A percentile compares a stretch with the other conserved stretches of the same genome.
phyloP scores from a whole-genome alignment of 2,113 vertebrate species.

The Cyanistes caeruleus region DNA sequence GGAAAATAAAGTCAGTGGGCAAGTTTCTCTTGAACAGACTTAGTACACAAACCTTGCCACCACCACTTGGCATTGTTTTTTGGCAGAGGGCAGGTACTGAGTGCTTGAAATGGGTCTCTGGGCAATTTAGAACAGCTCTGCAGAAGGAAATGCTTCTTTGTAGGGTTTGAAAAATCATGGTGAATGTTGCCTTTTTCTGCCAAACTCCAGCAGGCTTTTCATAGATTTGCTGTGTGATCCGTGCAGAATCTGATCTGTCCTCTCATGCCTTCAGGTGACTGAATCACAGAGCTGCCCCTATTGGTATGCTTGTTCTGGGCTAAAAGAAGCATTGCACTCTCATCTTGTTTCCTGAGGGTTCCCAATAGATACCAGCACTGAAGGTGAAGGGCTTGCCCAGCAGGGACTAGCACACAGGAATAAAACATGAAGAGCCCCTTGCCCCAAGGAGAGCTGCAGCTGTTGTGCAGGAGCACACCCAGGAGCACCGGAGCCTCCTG shows the following conservation, averaged over 20 bases:
- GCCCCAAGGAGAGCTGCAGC: neutral
- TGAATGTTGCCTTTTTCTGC: neutral
- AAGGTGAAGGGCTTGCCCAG: accelerated
- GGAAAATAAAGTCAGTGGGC: neutral
- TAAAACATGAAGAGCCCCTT: neutral
- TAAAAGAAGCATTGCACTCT: neutral
- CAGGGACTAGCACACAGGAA: neutral
- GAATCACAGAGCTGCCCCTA: neutral
- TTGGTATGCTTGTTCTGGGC: neutral
- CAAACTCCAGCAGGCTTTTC: neutral
- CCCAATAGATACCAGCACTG: neutral
- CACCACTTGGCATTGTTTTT: neutral
- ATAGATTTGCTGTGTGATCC: accelerated
- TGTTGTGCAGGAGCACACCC: neutral
- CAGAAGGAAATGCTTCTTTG: neutral
- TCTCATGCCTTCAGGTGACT: neutral
- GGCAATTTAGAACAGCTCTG: neutral
- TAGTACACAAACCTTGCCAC: neutral
- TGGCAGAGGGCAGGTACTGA: neutral
- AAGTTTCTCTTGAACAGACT: neutral
- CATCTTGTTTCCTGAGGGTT: neutral
- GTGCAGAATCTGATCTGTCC: neutral
- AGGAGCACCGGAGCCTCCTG: accelerated
- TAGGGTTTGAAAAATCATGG: neutral
- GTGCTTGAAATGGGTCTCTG: neutral